A percentile compares a stretch with the other conserved stretches of the same genome.
Conservation (phyloP, 2,888 invertebrate species). For the Glaucopsyche alexis region DNA sequence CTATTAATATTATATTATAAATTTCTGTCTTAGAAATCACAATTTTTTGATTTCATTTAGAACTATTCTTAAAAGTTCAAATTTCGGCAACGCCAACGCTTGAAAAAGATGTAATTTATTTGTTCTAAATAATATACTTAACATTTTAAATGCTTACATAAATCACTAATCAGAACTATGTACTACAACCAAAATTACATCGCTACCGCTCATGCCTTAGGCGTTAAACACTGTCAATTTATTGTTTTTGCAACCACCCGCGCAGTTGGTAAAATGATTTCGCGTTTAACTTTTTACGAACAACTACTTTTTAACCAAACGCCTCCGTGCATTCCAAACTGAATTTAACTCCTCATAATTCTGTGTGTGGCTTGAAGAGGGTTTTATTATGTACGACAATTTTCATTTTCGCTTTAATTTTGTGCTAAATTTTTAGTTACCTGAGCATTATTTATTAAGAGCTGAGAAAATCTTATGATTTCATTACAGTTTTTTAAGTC, state of each 20-base stretch:
- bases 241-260: conserved; percentile 20
- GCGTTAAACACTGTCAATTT: neutral
- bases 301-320: conserved; percentile 16
- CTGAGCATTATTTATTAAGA: too few species aligned
- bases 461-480: too few species aligned
- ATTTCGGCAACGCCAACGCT: too few species aligned
- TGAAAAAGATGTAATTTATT: too few species aligned
- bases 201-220: neutral
- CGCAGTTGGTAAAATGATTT: conserved; percentile 26
- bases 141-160: neutral
- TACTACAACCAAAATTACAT: neutral
- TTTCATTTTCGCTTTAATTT: neutral
- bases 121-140: too few species aligned
- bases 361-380: neutral
- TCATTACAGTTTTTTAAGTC: too few species aligned
- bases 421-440: neutral
- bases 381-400: neutral
- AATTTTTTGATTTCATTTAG: too few species aligned
- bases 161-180: neutral
- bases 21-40: too few species aligned
- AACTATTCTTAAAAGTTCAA: too few species aligned
- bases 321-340: conserved; percentile 21
- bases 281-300: conserved; percentile 26
- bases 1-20: too few species aligned
- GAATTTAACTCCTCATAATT: conserved; percentile 5